Base-by-base conservation (phyloP, 1,140 invertebrate species). In the Drosophila lowei region DNA sequence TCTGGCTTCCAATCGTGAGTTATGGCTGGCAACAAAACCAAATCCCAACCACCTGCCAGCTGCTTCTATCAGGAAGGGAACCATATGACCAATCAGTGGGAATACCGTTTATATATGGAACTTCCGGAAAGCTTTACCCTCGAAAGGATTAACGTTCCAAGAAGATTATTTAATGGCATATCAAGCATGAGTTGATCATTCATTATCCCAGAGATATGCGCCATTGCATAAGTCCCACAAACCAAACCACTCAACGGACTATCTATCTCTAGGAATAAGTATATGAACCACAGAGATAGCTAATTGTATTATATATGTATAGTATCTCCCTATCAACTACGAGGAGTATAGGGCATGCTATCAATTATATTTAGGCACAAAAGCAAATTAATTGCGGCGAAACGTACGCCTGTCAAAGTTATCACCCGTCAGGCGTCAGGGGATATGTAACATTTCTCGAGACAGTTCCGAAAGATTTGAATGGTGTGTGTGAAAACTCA, bases 381-480 rank as follows among this genome's bases (percentile, higher is more conserved):
- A 76, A 65, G 61, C 79, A 72, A 73, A 84, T 84, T 85, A 84
- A 76, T 68, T 84, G 66, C 66, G 81, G 67, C 80, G 54, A 38
- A 53, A 55, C 59, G 72, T 46, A 56, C 30, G 30, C 62, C 34
- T 84, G 76, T 72, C 79, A 76, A 76, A 79, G 80, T 59, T 84
- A 85, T 85, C 62, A 9, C 11, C 11, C 28, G 28, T 25, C 23
- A 25, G 30, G 11, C 18, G 18, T 18, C 18, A 18, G 11, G 34
- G 34, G n/a, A 30, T 48, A 67, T 68, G 65, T 68, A 52, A 62
- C 41, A 38, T 13, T 62, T 54, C 54, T 54, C 34, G 44, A 41
- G 41, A 50, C 50, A 54, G 15, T 25, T 52, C 18, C 11, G 38
- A 53, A 43, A 57, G 50, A 48, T 57, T 68, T 68, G 34, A 57